Evolutionary conservation across 2,797 vertebrate genomes (phyloP).

Genomic region (Enteromius paludinosus): DNA sequence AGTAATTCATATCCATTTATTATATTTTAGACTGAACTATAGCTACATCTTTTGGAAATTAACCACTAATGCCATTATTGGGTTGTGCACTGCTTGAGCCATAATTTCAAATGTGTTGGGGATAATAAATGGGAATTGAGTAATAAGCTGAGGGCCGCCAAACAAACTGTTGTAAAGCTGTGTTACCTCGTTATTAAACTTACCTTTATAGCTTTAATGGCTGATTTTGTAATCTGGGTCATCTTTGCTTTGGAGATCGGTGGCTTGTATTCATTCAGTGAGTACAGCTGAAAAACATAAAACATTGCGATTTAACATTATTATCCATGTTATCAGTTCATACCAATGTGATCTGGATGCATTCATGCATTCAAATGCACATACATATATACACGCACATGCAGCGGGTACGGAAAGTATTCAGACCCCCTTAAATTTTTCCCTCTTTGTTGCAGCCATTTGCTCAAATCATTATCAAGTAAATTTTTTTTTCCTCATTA

Average conservation of each 20-base stretch:
- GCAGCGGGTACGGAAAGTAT: no score
- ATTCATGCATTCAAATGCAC: not conserved
- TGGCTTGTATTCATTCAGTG: slow-evolving; percentile 98
- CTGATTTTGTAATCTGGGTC: slow-evolving; percentile 99
- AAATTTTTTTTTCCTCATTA: no score
- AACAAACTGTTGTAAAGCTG: slow-evolving; percentile 22
- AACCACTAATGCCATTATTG: no score
- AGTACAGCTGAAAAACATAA: slow-evolving; percentile 87
- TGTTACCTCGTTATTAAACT: slow-evolving; percentile 70
- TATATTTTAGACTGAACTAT: not conserved
- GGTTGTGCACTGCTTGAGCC: not conserved
- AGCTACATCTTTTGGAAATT: not conserved
- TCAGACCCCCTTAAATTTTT: no score
- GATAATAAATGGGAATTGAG: not conserved
- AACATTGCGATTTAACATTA: not conserved
- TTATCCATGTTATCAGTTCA: not conserved
- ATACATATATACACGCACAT: no score
- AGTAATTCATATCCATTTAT: not conserved
- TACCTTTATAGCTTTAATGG: slow-evolving; percentile 99
- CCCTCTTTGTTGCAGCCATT: no score
- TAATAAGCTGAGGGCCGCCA: not conserved
- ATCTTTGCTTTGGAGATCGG: slow-evolving; percentile 99
- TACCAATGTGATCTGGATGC: not conserved
- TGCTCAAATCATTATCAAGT: no score
- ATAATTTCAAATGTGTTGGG: not conserved